These are phyloP conservation scores for Varroa destructor DNA, from an alignment of 1,140 invertebrate genomes.

Conservation along the genomic window DNA sequence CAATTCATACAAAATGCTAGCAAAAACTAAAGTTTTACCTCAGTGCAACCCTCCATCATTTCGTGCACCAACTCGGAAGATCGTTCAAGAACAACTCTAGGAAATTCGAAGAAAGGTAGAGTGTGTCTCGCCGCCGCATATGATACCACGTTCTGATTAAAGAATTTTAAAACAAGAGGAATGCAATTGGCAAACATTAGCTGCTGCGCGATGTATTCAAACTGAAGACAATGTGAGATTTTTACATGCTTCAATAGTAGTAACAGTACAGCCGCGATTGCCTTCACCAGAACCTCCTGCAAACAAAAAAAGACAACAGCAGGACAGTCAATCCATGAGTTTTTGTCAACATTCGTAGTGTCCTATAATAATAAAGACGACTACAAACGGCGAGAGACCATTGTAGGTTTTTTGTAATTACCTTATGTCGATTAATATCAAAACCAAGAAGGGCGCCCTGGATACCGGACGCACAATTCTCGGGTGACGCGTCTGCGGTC, in stretches of 20 bases:
- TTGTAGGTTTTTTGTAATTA: too few species aligned
- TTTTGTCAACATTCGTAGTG: background rate
- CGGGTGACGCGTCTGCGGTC: background rate
- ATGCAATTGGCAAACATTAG: conserved; percentile 98
- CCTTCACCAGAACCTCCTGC: conserved; percentile 88
- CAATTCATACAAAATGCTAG: too few species aligned
- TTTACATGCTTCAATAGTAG: conserved; percentile 94
- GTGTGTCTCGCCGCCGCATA: conserved; percentile 91
- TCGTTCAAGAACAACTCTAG: conserved; percentile 19
- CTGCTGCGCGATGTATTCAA: conserved; percentile 98
- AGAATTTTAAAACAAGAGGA: conserved; percentile 93
- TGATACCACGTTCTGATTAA: conserved; percentile 93
- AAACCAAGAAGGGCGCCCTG: conserved; percentile 91
- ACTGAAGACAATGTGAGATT: conserved; percentile 97
- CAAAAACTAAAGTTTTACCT: background rate
- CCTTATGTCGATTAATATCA: conserved; percentile 92
- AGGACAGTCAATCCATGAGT: background rate
- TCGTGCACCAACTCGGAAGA: conserved; percentile 71
- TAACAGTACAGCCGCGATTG: conserved; percentile 82
- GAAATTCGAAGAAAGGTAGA: conserved; percentile 35
- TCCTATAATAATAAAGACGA: background rate
- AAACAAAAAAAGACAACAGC: conserved; percentile 27
- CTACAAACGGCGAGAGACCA: too few species aligned
- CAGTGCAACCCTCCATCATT: conserved; percentile 39
- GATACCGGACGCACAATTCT: conserved; percentile 64